Evolutionary conservation across 2,888 invertebrate genomes (phyloP), one percentile per base, ranked within the genome.

Genomic region (Drosophila buzzatii): DNA sequence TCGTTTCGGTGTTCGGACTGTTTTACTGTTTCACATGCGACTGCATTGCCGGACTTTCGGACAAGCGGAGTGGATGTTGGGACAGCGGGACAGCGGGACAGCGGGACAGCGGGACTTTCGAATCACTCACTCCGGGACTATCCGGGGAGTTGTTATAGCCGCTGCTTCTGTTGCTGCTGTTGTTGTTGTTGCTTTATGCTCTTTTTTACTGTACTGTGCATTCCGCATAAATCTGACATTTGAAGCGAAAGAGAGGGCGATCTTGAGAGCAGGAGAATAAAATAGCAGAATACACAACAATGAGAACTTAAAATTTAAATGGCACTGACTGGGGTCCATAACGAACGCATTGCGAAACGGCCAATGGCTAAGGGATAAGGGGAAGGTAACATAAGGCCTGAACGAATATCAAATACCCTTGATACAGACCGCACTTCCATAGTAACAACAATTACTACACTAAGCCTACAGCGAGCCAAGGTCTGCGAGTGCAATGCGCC

Each of bases 221-320:
- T 77, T 71, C 75, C 74, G 60, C 73, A 87, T 85, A 85, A 85
- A 85, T 85, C 83, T 77, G 77, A 61, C 85, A 85, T 79, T 88
- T 70, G 57, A 63, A 58, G 20, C 7, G 52, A 31, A 33, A 39
- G 18, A 37, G 23, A 39, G 14, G n/a, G 44, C 9, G 18, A 51
- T 51, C 51, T 51, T 37, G 33, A 10, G 20, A 10, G 67, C 20
- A 37, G 18, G n/a, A 33, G 37, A 37, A 14, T 14, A 10, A 27
- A 16, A 56, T 35, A 55, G 12, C 20, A 33, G 51, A 20, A 52
- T 33, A 42, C 35, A 57, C 58, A 41, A 65, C 78, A 62, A 76
- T 65, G 70, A 18, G 57, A 58, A 57, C 65, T 63, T 53, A 53
- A 77, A 76, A 77, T 70, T 78, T 66, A 66, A 78, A 74, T 76